Percentiles rank a stretch among this genome's conserved stretches.
These are phyloP conservation scores for Mastacembelus armatus DNA, from an alignment of 2,797 vertebrate species.

Conservation along the genomic window DNA sequence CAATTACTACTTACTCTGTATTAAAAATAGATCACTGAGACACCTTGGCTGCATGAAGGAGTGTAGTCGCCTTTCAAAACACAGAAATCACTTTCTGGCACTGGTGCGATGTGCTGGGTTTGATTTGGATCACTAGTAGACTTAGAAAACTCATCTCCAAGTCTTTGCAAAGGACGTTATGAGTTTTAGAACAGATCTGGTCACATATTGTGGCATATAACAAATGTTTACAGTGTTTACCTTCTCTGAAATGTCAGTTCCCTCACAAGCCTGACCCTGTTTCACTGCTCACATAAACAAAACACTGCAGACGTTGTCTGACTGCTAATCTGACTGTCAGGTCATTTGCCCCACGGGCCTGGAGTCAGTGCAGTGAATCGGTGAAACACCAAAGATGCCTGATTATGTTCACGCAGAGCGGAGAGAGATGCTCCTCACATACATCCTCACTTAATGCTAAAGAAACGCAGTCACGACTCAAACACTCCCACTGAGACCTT, in stretches of 20 bases:
- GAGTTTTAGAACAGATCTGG: too few species aligned
- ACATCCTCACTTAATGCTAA: slow-evolving; percentile 16
- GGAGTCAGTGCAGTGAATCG: too few species aligned
- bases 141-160: slow-evolving; percentile 1
- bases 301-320: too few species aligned
- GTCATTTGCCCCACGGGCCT: background rate
- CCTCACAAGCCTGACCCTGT: too few species aligned
- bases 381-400: too few species aligned
- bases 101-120: background rate
- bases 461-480: slow-evolving; percentile 59
- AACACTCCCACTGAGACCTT: slow-evolving; percentile 55
- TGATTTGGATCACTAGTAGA: slow-evolving; percentile 1
- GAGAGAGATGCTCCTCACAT: background rate
- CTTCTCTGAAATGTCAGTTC: background rate
- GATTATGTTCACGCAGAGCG: slow-evolving; percentile 12
- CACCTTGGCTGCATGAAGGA: background rate
- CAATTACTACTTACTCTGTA: slow-evolving; percentile 5
- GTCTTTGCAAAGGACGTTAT: background rate
- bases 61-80: too few species aligned
- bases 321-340: slow-evolving; percentile 1
- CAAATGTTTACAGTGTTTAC: too few species aligned
- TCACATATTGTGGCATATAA: too few species aligned
- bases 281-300: too few species aligned
- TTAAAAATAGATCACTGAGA: slow-evolving; percentile 32
- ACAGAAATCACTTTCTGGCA: too few species aligned